Base-by-base conservation (phyloP, 2,888 invertebrate genomes). In the Strigamia transsilvanica region DNA sequence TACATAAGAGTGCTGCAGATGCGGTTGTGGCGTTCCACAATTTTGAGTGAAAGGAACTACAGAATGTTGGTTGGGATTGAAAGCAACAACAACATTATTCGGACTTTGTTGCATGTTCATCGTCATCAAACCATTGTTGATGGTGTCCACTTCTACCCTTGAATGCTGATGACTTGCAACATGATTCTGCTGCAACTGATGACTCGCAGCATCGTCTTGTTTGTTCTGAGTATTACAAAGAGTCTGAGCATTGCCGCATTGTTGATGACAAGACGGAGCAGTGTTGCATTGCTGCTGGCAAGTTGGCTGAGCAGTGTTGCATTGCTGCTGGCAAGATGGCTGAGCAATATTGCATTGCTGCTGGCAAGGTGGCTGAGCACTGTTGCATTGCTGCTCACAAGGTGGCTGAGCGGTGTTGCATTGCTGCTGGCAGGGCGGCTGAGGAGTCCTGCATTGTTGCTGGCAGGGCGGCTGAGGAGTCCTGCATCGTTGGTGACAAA, bases 131-230 rank as follows among this genome's bases (percentile, higher is more conserved):
- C 46, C 46, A 46, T 46, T 46, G 46, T 46, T 46, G 15, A 46
- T 46, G 5, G 46, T n/a, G 13, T 46, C 46, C 15, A 46, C 46
- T 46, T 46, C 46, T 5, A 46, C n/a, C 13, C n/a, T 13, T 15
- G 46, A 46, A 46, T 46, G 46, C 13, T n/a, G 81, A 34, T 80
- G 80, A 23, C n/a, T 18, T 3, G 61, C 3, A 51, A 9, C n/a
- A 2, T 6, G n/a, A 38, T 81, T 80, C 41, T 85, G 85, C 81
- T 84, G 84, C 66, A 56, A 27, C 34, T 21, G 80, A 41, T 46
- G 46, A 61, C 82, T 82, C 81, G 82, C 78, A 79, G 82, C 56
- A 79, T 23, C 18, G 77, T 77, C 42, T 83, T 61, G 81, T 79
- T 82, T 73, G n/a, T 13, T 56, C 80, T 61, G 81, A 46, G 46